Evolutionary conservation across 2,113 vertebrate genomes (phyloP).

Genomic region (Cololabis saira): DNA sequence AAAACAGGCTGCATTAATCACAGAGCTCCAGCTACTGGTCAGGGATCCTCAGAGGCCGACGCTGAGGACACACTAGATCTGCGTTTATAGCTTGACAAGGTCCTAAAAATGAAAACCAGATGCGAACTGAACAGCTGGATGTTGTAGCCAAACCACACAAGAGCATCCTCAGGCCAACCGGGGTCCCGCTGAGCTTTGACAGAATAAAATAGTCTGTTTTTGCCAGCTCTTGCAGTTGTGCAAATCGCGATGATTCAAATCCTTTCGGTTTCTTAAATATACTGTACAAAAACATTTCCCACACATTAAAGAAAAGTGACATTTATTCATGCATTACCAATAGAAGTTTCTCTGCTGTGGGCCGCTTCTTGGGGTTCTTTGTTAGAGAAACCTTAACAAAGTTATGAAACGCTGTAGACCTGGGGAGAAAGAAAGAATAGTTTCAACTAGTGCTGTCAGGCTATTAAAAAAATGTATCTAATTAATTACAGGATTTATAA

Average conservation of each 20-base stretch:
- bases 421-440: constrained; percentile 51
- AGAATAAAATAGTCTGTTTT: background rate
- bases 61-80: too few species aligned
- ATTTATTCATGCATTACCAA: constrained; percentile 81
- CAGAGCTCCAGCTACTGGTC: background rate
- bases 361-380: constrained; percentile 98
- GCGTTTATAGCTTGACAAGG: background rate
- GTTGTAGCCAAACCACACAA: constrained; percentile 18
- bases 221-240: too few species aligned
- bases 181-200: constrained; percentile 2
- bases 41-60: background rate
- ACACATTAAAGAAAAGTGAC: background rate
- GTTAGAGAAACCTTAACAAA: constrained; percentile 97
- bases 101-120: background rate
- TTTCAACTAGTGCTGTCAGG: too few species aligned
- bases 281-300: background rate
- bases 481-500: too few species aligned
- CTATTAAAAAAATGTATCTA: too few species aligned
- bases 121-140: constrained; percentile 4
- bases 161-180: background rate
- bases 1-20: too few species aligned
- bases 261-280: constrained; percentile 2
- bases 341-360: constrained; percentile 94
- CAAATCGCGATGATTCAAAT: too few species aligned
- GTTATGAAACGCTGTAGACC: constrained; percentile 93